Evolutionary conservation across 2,797 vertebrate genomes (phyloP).

Genomic region (Coendou prehensilis): DNA sequence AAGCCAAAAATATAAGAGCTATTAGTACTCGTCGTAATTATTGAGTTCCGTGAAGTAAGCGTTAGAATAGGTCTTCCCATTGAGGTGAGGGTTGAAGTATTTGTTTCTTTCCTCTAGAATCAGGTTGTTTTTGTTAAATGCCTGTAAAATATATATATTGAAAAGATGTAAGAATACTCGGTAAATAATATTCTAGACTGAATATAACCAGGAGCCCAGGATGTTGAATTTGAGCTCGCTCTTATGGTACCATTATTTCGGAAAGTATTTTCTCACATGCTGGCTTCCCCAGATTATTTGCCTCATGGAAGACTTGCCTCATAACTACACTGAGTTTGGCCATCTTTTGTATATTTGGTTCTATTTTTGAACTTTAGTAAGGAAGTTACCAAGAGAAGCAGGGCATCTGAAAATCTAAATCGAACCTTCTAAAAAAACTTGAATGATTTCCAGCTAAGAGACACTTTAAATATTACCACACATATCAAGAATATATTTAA

Average conservation of each 20-base stretch:
- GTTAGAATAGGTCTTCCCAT: slow-evolving; percentile 98
- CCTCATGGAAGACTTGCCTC: background rate
- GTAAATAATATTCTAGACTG: background rate
- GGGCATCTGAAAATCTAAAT: background rate
- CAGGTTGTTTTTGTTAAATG: slow-evolving; percentile 99
- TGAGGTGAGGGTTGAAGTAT: slow-evolving; percentile 98
- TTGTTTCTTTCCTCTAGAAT: slow-evolving; percentile 99
- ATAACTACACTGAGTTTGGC: background rate
- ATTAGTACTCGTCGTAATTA: slow-evolving; percentile 98
- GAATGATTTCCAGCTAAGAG: background rate
- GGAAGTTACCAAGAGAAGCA: background rate
- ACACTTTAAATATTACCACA: background rate
- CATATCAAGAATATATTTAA: background rate
- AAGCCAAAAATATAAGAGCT: slow-evolving; percentile 79
- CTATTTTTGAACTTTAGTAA: background rate
- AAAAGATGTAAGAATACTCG: background rate
- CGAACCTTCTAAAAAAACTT: background rate
- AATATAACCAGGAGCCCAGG: background rate
- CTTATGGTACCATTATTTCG: background rate
- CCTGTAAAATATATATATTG: slow-evolving; percentile 88
- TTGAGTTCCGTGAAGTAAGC: slow-evolving; percentile 99
- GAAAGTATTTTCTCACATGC: background rate
- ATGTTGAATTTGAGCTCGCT: background rate
- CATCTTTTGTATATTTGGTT: background rate
- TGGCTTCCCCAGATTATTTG: background rate